Base-by-base conservation (phyloP, 2,113 vertebrate genomes). In the Cathartes aura region DNA sequence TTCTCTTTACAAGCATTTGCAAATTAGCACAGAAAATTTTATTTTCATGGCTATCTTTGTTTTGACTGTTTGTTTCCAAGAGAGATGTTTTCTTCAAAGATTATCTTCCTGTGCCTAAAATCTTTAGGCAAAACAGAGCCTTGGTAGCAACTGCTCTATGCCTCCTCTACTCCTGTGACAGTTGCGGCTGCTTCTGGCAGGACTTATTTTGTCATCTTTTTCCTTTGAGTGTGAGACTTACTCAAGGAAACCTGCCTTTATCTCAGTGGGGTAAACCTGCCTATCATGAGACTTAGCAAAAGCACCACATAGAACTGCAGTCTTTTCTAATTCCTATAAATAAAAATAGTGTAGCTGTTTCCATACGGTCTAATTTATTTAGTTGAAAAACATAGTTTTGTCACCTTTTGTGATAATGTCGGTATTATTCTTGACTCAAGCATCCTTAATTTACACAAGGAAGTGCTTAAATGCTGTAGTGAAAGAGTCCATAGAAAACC, bases 1-100 rank as follows among this genome's bases (percentile, higher is more conserved):
- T 95, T 96, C 11, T 88, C 50, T 91, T 90, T 75, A 55, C 48
- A 9, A 86, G 11, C 7, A 56, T 90, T 93, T 92, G 64, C 53
- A 96, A 92, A 91, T 73, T 85, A 86, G 4, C 27, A 56, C 43
- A 56, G 78, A 38, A 38, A 75, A 58, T 87, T 82, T 76, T 83
- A 34, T 92, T 97, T 86, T 82, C 78, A 66, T 47, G 53, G 30
- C 8, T 64, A 48, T 60, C 40, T 95, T 85, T 72, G 40, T 85
- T 95, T 90, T 80, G 63, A 68, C 12, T 85, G 19, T 68, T 91
- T 83, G 19, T 78, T 97, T 96, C 85, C 40, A 68, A 72, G 34
- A 72, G 34, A 66, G 30, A 20, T 32, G 12, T 90, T 86, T 96
- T 70, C 78, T 85, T 94, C 81, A 78, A 87, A 84, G 45, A 34